Percentiles rank a stretch among this genome's conserved stretches.
phyloP scores from a whole-genome alignment of 2,888 invertebrate species.

The Smittia sp. region DNA sequence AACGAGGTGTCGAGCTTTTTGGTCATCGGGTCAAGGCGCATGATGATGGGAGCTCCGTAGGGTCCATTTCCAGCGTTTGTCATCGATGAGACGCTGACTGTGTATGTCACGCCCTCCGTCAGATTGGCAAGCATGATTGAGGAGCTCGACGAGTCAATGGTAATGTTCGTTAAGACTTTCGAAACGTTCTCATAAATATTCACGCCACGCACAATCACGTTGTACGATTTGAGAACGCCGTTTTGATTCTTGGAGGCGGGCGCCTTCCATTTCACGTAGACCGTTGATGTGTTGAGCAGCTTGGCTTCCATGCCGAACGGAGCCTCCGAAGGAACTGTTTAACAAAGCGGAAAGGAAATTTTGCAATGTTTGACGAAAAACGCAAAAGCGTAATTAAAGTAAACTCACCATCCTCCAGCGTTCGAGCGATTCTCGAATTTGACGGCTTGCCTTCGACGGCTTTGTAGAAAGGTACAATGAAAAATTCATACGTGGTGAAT shows the following conservation, averaged over 20 bases:
- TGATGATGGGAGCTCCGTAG: constrained; percentile 67
- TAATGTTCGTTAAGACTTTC: constrained; percentile 66
- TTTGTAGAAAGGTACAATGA: constrained; percentile 86
- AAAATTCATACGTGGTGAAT: constrained; percentile 86
- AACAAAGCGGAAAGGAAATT: not conserved
- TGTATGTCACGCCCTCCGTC: constrained; percentile 77
- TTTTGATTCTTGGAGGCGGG: constrained; percentile 73
- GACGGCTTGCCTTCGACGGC: constrained; percentile 83
- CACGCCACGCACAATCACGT: constrained; percentile 64
- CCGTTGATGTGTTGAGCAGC: constrained; percentile 75
- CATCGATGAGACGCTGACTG: constrained; percentile 77
- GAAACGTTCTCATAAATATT: constrained; percentile 56
- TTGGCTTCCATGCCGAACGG: constrained; percentile 80
- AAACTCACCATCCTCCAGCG: constrained; percentile 67
- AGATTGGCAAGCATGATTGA: constrained; percentile 77
- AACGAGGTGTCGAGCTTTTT: constrained; percentile 56
- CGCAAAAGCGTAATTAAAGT: not conserved
- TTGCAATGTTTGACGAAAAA: not conserved
- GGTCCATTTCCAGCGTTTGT: constrained; percentile 80
- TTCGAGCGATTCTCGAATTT: constrained; percentile 74
- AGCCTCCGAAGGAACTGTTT: constrained; percentile 67
- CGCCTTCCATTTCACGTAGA: constrained; percentile 80
- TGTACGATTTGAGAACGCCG: constrained; percentile 80
- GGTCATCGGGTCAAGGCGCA: constrained; percentile 61
- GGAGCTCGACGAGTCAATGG: constrained; percentile 67